Base-by-base conservation (phyloP, 2,797 vertebrate species). In the Trematomus bernacchii region DNA sequence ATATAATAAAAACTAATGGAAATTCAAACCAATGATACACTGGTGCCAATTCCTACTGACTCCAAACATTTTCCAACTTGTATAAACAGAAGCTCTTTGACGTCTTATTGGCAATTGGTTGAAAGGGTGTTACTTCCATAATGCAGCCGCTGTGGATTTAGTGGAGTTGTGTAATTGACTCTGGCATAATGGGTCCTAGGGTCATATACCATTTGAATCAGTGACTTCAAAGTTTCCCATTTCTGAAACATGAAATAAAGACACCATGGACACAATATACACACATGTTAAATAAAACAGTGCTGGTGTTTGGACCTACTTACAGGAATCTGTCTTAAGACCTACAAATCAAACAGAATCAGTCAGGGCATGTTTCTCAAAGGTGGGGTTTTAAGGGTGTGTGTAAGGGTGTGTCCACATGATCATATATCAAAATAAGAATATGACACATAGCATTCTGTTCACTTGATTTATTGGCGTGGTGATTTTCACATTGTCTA, bases 331-430 rank as follows among this genome's bases (percentile, higher is more conserved):
- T 19, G 14, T 44, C 12, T n/a, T 13, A 3, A 13, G 60, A 5
- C 6, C n/a, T 61, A 3, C 12, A 47, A 50, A 64, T 59, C 9
- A 14, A 43, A n/a, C 30, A 66, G 14, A 23, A 77, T 79, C 68
- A 14, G 80, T 54, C 9, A 3, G 33, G 74, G 76, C 78, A 50
- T 79, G 77, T 85, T 90, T 67, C 48, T 21, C 33, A 4, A 82
- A 54, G 80, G 79, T 33, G 57, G 57, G n/a, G 59, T 48, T 15
- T 64, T 33, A 11, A 44, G 54, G 86, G 62, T 13, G 84, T 71
- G 77, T 71, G 66, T 12, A 43, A 14, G 16, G 10, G 19, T 50
- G 33, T 37, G 33, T 37, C 33, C 33, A 37, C 33, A 37, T 37
- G 33, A 37, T 37, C 33, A 37, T 62, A 47, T 77, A 66, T 66